Evolutionary conservation across 2,888 invertebrate species (phyloP).

Genomic region (Pollenia amentaria): DNA sequence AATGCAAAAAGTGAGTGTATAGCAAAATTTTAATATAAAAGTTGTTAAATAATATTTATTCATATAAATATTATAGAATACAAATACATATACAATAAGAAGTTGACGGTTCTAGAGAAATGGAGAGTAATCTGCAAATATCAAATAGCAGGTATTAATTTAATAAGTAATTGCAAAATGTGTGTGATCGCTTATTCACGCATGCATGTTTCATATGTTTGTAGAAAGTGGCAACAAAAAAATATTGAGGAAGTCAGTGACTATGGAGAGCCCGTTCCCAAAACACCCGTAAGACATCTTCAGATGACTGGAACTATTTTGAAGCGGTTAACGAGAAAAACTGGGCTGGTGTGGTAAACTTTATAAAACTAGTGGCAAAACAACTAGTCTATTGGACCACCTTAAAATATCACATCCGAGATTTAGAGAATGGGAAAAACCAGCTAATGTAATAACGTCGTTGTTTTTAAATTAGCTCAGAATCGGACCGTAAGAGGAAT

Average conservation of each 20-base stretch:
- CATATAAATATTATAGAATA: too few relatives aligned
- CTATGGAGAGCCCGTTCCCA: not conserved
- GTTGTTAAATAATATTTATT: too few relatives aligned
- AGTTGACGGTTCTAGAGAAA: too few relatives aligned
- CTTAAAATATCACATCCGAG: constrained; percentile 23
- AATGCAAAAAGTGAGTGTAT: too few relatives aligned
- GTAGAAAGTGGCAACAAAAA: not conserved
- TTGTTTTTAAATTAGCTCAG: not conserved
- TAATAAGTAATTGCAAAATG: too few relatives aligned
- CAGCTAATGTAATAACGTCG: not conserved
- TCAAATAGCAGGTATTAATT: too few relatives aligned
- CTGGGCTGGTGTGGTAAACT: not conserved
- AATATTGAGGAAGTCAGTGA: not conserved
- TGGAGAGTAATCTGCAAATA: too few relatives aligned
- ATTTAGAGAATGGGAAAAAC: constrained; percentile 8
- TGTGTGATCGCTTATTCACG: too few relatives aligned
- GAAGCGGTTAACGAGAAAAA: not conserved
- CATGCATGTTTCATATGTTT: too few relatives aligned
- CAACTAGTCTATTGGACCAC: constrained; percentile 16
- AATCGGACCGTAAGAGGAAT: constrained; percentile 43
- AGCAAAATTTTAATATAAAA: too few relatives aligned
- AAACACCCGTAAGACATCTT: not conserved
- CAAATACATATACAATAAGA: too few relatives aligned
- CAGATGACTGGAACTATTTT: constrained; percentile 2
- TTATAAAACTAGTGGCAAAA: constrained; percentile 19